A percentile compares a stretch with the other conserved stretches of the same genome.
Evolutionary conservation across 2,113 vertebrate genomes (phyloP).

Genomic region (Gorsachius goisagi): DNA sequence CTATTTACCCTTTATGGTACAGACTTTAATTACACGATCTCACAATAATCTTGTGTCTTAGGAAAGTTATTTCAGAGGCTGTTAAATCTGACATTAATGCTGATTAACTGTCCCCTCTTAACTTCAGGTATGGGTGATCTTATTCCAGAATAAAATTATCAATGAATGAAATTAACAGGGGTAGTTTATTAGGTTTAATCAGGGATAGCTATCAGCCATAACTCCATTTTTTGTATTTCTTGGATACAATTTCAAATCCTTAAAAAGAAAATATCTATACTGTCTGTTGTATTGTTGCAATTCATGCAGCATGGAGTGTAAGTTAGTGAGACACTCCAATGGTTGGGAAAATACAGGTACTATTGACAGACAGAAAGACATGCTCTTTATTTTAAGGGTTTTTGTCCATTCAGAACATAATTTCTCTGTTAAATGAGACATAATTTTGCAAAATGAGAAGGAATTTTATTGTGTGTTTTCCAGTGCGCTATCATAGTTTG

Average conservation of each 20-base stretch:
- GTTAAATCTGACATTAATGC: neutral
- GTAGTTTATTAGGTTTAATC: slow-evolving; percentile 10
- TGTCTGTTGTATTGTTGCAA: neutral
- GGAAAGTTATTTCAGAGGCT: neutral
- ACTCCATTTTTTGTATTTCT: neutral
- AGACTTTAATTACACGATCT: neutral
- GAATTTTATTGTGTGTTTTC: neutral
- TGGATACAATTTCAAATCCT: neutral
- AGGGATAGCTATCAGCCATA: neutral
- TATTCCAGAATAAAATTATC: slow-evolving; percentile 17
- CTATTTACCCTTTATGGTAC: neutral
- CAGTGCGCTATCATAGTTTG: neutral
- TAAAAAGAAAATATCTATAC: neutral
- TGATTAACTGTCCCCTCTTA: slow-evolving; percentile 13
- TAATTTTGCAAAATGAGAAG: neutral
- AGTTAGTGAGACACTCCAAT: neutral
- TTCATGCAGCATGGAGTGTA: neutral
- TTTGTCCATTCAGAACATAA: neutral
- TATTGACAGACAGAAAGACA: neutral
- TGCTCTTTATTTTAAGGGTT: neutral
- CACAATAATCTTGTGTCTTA: neutral
- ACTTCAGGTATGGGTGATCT: neutral
- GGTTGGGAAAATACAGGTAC: neutral
- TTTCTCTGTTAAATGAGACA: neutral
- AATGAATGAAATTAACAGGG: neutral